Conservation (phyloP, 2,888 invertebrate species). For the Hermodice carunculata region DNA sequence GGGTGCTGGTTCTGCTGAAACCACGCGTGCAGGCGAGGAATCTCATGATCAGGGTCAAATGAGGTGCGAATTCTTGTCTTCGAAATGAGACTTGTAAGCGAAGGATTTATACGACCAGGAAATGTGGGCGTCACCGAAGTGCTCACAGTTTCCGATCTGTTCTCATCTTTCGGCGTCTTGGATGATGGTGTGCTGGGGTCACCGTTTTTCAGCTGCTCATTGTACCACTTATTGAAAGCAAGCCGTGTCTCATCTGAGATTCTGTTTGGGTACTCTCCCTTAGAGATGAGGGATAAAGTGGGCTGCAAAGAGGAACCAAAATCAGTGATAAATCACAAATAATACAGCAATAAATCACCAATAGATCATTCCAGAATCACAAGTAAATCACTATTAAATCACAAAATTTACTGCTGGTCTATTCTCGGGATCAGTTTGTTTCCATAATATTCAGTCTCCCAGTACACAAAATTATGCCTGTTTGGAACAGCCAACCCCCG, state of each 20-base stretch:
- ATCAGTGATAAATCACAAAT: conserved; percentile 3
- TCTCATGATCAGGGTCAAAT: conserved; percentile 95
- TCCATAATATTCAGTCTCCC: too few relatives aligned
- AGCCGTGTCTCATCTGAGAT: conserved; percentile 85
- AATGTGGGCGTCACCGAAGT: not conserved
- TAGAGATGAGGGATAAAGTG: conserved; percentile 83
- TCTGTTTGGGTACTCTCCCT: conserved; percentile 77
- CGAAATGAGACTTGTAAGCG: too few relatives aligned
- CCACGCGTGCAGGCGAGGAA: conserved; percentile 97
- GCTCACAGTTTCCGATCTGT: not conserved
- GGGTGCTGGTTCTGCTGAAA: conserved; percentile 98
- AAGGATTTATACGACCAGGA: too few relatives aligned
- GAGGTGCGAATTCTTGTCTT: conserved; percentile 89
- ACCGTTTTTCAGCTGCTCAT: conserved; percentile 25
- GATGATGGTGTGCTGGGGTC: conserved; percentile 1
- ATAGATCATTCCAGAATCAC: too few relatives aligned
- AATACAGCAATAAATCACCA: not conserved
- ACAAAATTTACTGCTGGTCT: too few relatives aligned
- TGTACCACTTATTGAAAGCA: conserved; percentile 94
- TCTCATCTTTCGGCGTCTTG: not conserved
- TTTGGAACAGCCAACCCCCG: too few relatives aligned
- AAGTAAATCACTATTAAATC: too few relatives aligned
- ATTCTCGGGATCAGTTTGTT: too few relatives aligned
- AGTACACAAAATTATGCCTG: too few relatives aligned
- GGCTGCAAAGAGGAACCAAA: conserved; percentile 54